These are phyloP conservation scores for Brachyistius frenatus DNA, from an alignment of 2,113 vertebrate genomes.

Conservation along the genomic window DNA sequence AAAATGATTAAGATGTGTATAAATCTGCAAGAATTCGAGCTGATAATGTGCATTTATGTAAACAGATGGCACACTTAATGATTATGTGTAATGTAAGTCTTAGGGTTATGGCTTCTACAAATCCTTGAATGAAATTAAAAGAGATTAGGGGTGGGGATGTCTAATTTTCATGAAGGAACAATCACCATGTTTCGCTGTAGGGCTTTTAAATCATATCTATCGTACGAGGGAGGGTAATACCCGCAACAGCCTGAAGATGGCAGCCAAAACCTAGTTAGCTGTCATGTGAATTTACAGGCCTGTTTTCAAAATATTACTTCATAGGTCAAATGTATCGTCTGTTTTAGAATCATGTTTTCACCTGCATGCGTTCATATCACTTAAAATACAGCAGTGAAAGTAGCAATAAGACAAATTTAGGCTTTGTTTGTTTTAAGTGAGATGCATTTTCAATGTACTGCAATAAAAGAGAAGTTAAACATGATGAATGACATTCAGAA, in stretches of 20 bases:
- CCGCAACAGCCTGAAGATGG: slow-evolving; percentile 84
- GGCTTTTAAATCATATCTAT: slow-evolving; percentile 62
- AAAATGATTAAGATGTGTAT: slow-evolving; percentile 55
- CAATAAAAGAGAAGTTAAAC: slow-evolving; percentile 58
- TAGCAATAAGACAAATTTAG: slow-evolving; percentile 61
- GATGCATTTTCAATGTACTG: slow-evolving; percentile 60
- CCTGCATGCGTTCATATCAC: slow-evolving; percentile 61
- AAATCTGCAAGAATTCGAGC: slow-evolving; percentile 54
- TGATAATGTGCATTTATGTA: slow-evolving; percentile 62
- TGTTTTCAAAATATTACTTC: slow-evolving; percentile 75
- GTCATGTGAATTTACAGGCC: slow-evolving; percentile 41
- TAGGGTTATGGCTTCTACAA: slow-evolving; percentile 69
- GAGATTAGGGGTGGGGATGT: slow-evolving; percentile 75
- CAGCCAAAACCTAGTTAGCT: slow-evolving; percentile 84
- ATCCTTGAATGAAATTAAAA: slow-evolving; percentile 75
- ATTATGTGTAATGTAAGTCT: slow-evolving; percentile 57
- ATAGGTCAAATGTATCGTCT: slow-evolving; percentile 73
- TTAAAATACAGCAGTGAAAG: slow-evolving; percentile 62
- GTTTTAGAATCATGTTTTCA: slow-evolving; percentile 63
- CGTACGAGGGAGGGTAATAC: slow-evolving; percentile 48
- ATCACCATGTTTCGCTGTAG: slow-evolving; percentile 75
- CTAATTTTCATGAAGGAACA: slow-evolving; percentile 79
- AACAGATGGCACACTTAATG: slow-evolving; percentile 61
- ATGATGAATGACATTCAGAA: slow-evolving; percentile 68
- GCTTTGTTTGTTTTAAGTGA: slow-evolving; percentile 69